phyloP scores from a whole-genome alignment of 2,888 invertebrate species.

The Argyresthia albistria region DNA sequence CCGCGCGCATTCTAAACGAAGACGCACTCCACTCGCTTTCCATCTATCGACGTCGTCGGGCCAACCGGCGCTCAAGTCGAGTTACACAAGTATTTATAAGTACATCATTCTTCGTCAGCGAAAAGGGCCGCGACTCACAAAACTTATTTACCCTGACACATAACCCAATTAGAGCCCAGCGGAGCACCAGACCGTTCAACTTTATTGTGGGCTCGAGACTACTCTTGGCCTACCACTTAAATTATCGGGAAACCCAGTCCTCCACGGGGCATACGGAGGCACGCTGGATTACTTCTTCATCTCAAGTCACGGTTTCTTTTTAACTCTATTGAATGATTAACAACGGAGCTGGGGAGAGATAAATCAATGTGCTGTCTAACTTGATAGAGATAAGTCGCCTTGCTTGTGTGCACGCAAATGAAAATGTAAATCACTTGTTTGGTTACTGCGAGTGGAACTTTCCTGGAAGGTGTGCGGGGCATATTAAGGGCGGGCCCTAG shows the following conservation, averaged over 20 bases:
- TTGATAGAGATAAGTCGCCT: conserved; percentile 4
- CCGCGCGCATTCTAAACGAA: too few species aligned
- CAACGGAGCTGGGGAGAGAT: conserved; percentile 13
- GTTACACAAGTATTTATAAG: too few species aligned
- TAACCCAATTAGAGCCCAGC: conserved; percentile 34
- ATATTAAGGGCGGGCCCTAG: too few species aligned
- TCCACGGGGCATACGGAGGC: background rate
- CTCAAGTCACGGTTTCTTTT: background rate
- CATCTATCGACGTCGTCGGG: too few species aligned
- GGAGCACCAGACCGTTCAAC: conserved; percentile 25
- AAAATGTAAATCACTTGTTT: background rate
- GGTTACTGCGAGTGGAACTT: background rate
- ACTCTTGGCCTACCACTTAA: conserved; percentile 27
- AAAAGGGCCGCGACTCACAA: conserved; percentile 8
- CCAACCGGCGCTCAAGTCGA: too few species aligned
- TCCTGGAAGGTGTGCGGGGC: background rate
- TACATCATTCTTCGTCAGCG: too few species aligned
- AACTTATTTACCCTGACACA: conserved; percentile 24
- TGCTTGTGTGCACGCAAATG: background rate
- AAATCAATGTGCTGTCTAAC: conserved; percentile 14
- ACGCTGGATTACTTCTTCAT: background rate
- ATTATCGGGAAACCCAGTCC: conserved; percentile 33
- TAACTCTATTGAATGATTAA: conserved; percentile 13
- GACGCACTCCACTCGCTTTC: too few species aligned
- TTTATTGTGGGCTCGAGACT: conserved; percentile 31